A percentile compares a stretch with the other conserved stretches of the same genome.
Evolutionary conservation across 2,113 vertebrate genomes (phyloP).

Genomic region (Astatoreochromis straeleni): DNA sequence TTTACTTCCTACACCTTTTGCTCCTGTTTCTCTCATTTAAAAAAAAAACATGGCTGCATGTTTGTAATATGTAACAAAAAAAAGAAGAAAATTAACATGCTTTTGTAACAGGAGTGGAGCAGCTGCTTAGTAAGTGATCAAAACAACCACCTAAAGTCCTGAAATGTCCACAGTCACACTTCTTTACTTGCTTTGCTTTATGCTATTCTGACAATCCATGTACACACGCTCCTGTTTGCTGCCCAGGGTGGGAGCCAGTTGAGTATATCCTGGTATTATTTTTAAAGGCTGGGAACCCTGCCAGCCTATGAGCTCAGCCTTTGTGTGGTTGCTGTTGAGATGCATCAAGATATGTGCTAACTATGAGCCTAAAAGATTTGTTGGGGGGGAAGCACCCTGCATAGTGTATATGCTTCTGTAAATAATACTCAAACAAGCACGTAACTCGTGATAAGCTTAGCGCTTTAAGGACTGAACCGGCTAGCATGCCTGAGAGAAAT

Average conservation of each 20-base stretch:
- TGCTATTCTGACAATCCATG: conserved; percentile 50
- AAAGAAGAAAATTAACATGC: neutral
- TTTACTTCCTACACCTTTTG: conserved; percentile 8
- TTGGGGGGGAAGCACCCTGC: neutral
- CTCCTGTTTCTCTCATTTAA: conserved; percentile 4
- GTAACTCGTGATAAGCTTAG: neutral
- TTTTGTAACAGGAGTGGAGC: neutral
- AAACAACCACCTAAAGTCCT: neutral
- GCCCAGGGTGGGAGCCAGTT: neutral
- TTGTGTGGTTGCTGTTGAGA: neutral
- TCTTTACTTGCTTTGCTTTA: neutral
- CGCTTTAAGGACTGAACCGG: neutral
- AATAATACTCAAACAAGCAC: conserved; percentile 20
- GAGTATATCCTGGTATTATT: conserved; percentile 9
- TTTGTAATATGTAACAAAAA: conserved; percentile 29
- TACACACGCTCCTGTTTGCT: neutral
- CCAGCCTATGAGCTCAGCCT: conserved; percentile 1
- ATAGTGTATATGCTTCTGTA: conserved; percentile 34
- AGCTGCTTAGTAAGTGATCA: neutral
- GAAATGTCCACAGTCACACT: neutral
- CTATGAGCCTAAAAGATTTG: conserved; percentile 36
- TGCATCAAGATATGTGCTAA: conserved; percentile 41
- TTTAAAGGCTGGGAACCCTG: conserved; percentile 19
- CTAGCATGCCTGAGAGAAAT: neutral
- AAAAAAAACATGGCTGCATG: conserved; percentile 47